Evolutionary conservation across 2,797 vertebrate genomes (phyloP).

Genomic region (Diglossa cyanea): DNA sequence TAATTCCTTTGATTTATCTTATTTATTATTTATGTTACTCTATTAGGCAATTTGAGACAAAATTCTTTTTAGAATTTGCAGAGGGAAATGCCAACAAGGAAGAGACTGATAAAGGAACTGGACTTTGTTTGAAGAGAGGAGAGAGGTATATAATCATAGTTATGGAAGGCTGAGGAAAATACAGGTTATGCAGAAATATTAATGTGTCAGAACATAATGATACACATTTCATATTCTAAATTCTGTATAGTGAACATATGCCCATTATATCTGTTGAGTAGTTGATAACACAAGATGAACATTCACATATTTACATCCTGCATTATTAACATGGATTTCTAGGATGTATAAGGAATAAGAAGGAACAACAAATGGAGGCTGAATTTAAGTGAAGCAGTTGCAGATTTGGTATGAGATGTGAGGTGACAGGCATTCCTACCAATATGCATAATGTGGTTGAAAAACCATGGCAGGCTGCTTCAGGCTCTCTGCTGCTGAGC

Average conservation of each 20-base stretch:
- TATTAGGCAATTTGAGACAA: not conserved
- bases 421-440: slow-evolving; percentile 35
- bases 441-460: not conserved
- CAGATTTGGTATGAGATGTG: slow-evolving; percentile 11
- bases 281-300: not conserved
- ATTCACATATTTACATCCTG: not conserved
- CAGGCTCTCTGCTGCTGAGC: not conserved
- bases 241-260: not conserved
- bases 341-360: not conserved
- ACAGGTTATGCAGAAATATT: not conserved
- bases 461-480: slow-evolving; percentile 14
- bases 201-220: not conserved
- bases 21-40: not conserved
- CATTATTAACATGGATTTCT: not conserved
- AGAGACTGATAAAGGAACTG: not conserved
- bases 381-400: slow-evolving; percentile 7
- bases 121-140: not conserved
- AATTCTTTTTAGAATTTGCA: not conserved
- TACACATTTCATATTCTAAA: not conserved
- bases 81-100: not conserved
- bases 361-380: not conserved
- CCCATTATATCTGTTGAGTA: not conserved
- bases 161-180: not conserved
- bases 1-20: not conserved
- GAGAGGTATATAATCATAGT: not conserved